Percentiles rank a stretch among this genome's conserved stretches.
These are phyloP conservation scores for Hemiscyllium ocellatum DNA, from an alignment of 2,113 vertebrate genomes.

Conservation along the genomic window DNA sequence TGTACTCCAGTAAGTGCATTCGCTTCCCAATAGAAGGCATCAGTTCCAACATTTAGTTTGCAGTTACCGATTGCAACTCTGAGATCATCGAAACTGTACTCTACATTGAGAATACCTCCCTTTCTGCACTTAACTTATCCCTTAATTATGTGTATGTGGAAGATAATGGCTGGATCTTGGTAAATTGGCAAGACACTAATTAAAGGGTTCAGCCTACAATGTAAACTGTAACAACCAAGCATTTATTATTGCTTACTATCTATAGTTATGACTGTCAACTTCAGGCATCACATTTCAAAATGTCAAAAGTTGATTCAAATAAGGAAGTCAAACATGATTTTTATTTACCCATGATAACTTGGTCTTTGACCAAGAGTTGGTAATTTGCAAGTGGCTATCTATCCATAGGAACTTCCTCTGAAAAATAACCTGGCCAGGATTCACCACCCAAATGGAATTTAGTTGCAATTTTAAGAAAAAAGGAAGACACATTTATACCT, in stretches of 20 bases:
- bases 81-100: background rate
- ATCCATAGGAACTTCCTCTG: background rate
- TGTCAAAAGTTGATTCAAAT: background rate
- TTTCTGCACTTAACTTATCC: background rate
- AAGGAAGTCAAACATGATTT: background rate
- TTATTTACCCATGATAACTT: background rate
- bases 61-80: background rate
- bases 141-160: background rate
- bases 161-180: background rate
- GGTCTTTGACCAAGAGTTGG: background rate
- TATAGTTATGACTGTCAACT: background rate
- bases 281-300: background rate
- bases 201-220: background rate
- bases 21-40: background rate
- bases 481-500: background rate
- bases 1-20: background rate
- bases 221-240: background rate
- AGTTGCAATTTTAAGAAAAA: background rate
- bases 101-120: background rate
- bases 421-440: background rate
- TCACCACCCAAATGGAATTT: background rate
- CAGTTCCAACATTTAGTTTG: background rate
- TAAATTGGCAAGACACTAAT: background rate
- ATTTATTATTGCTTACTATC: background rate
- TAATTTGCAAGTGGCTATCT: background rate